phyloP scores from a whole-genome alignment of 92 coral and sea anemone genomes.

The Zoanthus sansibaricus region DNA sequence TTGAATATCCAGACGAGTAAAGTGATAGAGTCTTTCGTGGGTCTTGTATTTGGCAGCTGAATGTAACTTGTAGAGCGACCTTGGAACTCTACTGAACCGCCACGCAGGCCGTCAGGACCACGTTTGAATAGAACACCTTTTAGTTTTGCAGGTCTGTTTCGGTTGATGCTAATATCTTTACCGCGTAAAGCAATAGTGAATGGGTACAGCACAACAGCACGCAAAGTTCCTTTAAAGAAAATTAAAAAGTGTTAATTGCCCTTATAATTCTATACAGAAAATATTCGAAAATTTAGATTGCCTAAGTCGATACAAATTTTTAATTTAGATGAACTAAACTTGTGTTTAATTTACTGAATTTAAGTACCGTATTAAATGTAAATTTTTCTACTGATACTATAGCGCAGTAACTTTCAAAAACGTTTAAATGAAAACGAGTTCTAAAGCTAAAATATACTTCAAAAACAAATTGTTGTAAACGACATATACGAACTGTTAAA shows the following conservation, averaged over 20 bases:
- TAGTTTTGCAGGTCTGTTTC: slow-evolving; percentile 56
- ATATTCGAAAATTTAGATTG: too few species aligned
- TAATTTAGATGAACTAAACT: too few species aligned
- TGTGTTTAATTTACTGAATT: too few species aligned
- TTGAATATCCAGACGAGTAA: slow-evolving; percentile 78
- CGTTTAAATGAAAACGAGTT: too few species aligned
- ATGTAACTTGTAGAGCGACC: slow-evolving; percentile 73
- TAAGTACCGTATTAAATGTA: too few species aligned
- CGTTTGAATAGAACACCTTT: slow-evolving; percentile 53
- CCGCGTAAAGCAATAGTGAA: slow-evolving; percentile 53
- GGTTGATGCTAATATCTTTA: slow-evolving; percentile 68
- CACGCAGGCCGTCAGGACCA: slow-evolving; percentile 70
- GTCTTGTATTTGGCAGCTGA: slow-evolving; percentile 72
- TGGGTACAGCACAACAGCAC: slow-evolving; percentile 75
- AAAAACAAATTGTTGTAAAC: too few species aligned
- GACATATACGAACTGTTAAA: too few species aligned
- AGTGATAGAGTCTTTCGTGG: slow-evolving; percentile 75
- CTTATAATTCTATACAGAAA: too few species aligned
- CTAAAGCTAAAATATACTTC: too few species aligned
- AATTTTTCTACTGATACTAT: too few species aligned
- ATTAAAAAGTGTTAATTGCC: background rate
- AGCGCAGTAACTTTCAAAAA: too few species aligned
- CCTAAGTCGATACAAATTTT: too few species aligned
- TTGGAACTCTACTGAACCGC: slow-evolving; percentile 61
- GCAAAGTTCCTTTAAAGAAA: slow-evolving; percentile 18